These are phyloP conservation scores for Aphelinus atriplicis DNA, from an alignment of 1,140 invertebrate genomes.

Conservation along the genomic window DNA sequence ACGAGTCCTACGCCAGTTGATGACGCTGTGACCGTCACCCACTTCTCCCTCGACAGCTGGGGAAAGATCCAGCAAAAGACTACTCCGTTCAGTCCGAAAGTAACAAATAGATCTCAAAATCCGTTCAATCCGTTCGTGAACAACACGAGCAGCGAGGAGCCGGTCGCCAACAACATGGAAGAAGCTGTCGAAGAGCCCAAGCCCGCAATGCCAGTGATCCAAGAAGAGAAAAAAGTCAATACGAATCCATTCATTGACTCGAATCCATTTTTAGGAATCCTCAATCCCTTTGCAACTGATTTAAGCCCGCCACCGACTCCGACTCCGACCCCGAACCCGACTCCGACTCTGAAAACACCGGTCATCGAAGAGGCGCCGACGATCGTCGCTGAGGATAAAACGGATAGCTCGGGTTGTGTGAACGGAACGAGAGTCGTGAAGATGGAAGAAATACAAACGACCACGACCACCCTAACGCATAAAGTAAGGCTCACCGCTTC, in stretches of 20 bases:
- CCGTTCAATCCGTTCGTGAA: constrained; percentile 64
- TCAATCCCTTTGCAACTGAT: constrained; percentile 59
- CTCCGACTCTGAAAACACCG: not conserved
- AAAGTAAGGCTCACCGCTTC: constrained; percentile 53
- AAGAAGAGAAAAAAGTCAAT: constrained; percentile 59
- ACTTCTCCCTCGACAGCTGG: constrained; percentile 64
- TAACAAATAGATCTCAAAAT: constrained; percentile 60
- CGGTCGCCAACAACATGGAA: constrained; percentile 22
- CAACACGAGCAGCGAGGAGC: constrained; percentile 8
- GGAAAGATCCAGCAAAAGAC: constrained; percentile 64
- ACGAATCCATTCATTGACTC: constrained; percentile 70
- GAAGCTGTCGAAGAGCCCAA: constrained; percentile 38
- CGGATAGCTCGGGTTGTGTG: constrained; percentile 41
- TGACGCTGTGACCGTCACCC: constrained; percentile 63
- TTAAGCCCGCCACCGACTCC: constrained; percentile 12
- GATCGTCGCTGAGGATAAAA: constrained; percentile 15
- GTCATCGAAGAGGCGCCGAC: not conserved
- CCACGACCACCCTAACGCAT: constrained; percentile 58
- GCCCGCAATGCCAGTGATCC: constrained; percentile 47
- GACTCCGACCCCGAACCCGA: not conserved
- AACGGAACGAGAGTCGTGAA: constrained; percentile 55
- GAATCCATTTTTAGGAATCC: constrained; percentile 65
- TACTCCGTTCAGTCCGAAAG: constrained; percentile 59
- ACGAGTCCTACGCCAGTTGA: constrained; percentile 53
- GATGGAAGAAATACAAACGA: constrained; percentile 60